phyloP scores from a whole-genome alignment of 2,797 vertebrate species.

The Microctenopoma lineatum region DNA sequence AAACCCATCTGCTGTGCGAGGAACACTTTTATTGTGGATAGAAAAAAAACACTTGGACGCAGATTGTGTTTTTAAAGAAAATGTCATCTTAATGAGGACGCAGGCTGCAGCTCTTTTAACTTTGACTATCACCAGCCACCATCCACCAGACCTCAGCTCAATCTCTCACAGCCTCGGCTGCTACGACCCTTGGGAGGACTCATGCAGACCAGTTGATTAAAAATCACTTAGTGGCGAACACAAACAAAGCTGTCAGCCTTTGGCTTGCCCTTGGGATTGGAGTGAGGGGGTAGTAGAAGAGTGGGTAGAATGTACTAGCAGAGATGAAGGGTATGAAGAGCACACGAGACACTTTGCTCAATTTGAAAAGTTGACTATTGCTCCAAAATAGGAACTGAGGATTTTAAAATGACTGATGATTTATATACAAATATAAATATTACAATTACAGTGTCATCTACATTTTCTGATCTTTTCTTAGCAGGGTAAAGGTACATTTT shows the following conservation, averaged over 20 bases:
- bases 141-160: slow-evolving; percentile 45
- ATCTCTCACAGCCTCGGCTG: slow-evolving; percentile 58
- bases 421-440: no score
- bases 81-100: neutral
- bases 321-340: slow-evolving; percentile 38
- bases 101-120: slow-evolving; percentile 12
- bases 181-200: slow-evolving; percentile 75
- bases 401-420: neutral
- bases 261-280: slow-evolving; percentile 77
- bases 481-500: neutral
- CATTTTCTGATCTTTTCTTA: neutral
- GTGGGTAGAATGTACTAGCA: slow-evolving; percentile 23
- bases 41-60: neutral
- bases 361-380: slow-evolving; percentile 36
- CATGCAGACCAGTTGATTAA: slow-evolving; percentile 86
- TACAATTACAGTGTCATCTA: neutral
- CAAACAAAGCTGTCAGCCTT: slow-evolving; percentile 85
- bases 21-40: neutral
- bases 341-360: slow-evolving; percentile 72
- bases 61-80: slow-evolving; percentile 20
- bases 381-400: slow-evolving; percentile 1
- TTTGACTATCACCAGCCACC: slow-evolving; percentile 26
- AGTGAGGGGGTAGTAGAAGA: slow-evolving; percentile 13
- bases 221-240: slow-evolving; percentile 84
- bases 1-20: no score